Evolutionary conservation across 2,113 vertebrate species (phyloP).

Genomic region (Mola mola): DNA sequence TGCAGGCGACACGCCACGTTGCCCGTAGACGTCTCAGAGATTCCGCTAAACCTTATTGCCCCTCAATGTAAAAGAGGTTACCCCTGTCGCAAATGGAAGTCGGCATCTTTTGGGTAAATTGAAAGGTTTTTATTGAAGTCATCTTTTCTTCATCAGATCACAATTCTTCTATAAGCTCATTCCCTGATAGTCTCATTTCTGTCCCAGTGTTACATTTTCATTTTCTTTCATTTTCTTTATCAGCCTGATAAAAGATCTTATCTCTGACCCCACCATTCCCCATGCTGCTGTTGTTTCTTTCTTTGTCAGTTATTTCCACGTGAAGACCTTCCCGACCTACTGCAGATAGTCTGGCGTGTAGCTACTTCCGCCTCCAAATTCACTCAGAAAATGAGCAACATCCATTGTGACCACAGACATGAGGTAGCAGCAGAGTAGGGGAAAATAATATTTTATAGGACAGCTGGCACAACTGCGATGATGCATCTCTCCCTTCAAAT

Average conservation of each 20-base stretch:
- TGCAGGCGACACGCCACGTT: conserved; percentile 79
- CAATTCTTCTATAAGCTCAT: not conserved
- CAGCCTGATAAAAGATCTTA: conserved; percentile 2
- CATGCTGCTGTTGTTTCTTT: conserved; percentile 23
- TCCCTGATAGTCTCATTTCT: conserved; percentile 7
- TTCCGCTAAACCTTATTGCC: conserved; percentile 70
- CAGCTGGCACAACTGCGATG: conserved; percentile 7
- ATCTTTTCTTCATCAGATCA: conserved; percentile 25
- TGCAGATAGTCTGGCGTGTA: conserved; percentile 36
- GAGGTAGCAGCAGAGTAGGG: conserved; percentile 24
- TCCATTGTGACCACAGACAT: conserved; percentile 31
- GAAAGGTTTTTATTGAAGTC: conserved; percentile 36
- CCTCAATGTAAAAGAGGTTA: conserved; percentile 77
- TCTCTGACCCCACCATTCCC: conserved; percentile 20
- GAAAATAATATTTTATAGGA: not conserved
- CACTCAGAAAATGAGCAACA: conserved; percentile 65
- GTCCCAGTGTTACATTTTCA: no score
- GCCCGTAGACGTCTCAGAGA: conserved; percentile 75
- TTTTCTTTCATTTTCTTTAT: conserved; percentile 1
- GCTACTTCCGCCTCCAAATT: conserved; percentile 43
- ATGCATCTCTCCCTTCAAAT: not conserved
- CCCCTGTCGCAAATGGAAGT: conserved; percentile 83
- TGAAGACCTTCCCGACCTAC: conserved; percentile 37
- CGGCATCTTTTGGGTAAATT: conserved; percentile 82
- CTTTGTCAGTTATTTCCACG: conserved; percentile 21